A percentile compares a stretch with the other conserved stretches of the same genome.
phyloP scores from a whole-genome alignment of 2,888 invertebrate species.

The Bellardia bayeri region DNA sequence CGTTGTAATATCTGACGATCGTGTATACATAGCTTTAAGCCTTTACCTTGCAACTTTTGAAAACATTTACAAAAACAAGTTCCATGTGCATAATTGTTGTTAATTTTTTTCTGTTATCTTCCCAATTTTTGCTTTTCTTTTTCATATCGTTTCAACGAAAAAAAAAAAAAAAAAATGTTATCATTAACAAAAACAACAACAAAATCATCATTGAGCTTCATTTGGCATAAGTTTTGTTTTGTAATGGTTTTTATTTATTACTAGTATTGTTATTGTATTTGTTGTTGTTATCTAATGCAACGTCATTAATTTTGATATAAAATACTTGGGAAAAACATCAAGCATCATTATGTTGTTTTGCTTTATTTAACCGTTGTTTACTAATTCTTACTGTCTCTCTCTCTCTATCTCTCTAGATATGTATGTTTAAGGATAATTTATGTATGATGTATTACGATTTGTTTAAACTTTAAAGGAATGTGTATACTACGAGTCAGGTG shows the following conservation, averaged over 20 bases:
- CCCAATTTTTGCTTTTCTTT: not conserved
- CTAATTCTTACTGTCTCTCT: constrained; percentile 1
- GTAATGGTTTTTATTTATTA: constrained; percentile 22
- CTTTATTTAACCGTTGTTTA: constrained; percentile 35
- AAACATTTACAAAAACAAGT: not conserved
- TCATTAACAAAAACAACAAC: not conserved
- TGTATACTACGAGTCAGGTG: constrained; percentile 35
- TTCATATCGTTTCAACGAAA: not conserved
- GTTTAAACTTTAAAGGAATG: constrained; percentile 44
- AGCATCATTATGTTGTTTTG: constrained; percentile 1
- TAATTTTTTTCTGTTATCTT: not conserved
- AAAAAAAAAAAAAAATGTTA: not conserved
- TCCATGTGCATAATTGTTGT: not conserved
- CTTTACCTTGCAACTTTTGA: too few species aligned
- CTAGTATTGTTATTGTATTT: constrained; percentile 14
- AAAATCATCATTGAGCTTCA: too few species aligned
- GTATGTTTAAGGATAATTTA: constrained; percentile 57
- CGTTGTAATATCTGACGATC: too few species aligned
- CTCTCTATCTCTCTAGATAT: not conserved
- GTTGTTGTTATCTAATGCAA: constrained; percentile 52
- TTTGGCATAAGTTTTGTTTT: not conserved
- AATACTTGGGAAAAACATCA: not conserved
- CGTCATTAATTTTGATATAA: constrained; percentile 62
- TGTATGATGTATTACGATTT: too few species aligned
- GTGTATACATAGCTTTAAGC: too few species aligned